Conservation (phyloP, 1,140 invertebrate species). For the Monomorium pharaonis region DNA sequence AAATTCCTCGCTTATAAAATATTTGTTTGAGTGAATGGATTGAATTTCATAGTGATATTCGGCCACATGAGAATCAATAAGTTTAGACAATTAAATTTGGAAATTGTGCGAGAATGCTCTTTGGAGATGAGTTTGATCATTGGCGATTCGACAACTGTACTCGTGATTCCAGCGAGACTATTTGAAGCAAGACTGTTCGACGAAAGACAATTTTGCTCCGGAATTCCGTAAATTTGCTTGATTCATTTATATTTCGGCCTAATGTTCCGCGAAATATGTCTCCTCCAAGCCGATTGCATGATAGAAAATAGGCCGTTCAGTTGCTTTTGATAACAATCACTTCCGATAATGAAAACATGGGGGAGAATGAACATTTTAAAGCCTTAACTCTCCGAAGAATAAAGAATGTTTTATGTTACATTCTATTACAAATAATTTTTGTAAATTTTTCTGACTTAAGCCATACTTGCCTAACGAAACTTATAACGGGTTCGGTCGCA, state of each 20-base stretch:
- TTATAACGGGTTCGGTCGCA: no score
- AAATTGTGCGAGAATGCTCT: background rate
- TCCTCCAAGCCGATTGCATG: background rate
- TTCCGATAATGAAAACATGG: constrained; percentile 1
- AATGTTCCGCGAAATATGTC: constrained; percentile 30
- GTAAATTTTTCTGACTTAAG: no score
- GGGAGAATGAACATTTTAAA: background rate
- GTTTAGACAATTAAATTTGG: background rate
- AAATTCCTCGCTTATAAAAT: no score
- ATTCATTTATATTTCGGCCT: constrained; percentile 57
- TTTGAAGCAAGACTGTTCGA: constrained; percentile 32
- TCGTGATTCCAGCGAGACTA: background rate
- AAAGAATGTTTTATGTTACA: background rate
- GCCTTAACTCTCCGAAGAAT: background rate
- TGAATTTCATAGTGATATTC: background rate
- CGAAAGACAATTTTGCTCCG: constrained; percentile 32
- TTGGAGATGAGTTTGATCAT: background rate
- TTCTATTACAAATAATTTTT: background rate
- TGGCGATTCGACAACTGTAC: background rate
- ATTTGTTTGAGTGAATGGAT: no score
- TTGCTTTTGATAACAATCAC: constrained; percentile 19
- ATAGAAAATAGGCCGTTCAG: constrained; percentile 64
- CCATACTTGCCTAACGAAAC: no score
- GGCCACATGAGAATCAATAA: background rate
- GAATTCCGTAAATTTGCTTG: constrained; percentile 53